A percentile compares a stretch with the other conserved stretches of the same genome.
Evolutionary conservation across 2,113 vertebrate genomes (phyloP).

Genomic region (Vulpes lagopus): DNA sequence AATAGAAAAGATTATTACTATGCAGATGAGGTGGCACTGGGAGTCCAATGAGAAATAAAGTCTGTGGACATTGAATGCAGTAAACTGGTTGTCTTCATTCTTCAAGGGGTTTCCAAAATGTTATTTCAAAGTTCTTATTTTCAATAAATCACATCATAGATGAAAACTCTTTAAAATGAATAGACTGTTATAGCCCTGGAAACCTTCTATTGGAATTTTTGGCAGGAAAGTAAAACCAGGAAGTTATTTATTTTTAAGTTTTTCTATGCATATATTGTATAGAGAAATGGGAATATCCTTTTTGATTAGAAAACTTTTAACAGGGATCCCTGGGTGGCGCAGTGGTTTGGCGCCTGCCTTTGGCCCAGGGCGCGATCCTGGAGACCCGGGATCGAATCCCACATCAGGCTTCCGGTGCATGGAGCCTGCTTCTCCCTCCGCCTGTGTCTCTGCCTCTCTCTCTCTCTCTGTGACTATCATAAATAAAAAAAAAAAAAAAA

Average conservation of each 20-base stretch:
- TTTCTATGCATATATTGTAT: constrained; percentile 59
- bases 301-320: constrained; percentile 71
- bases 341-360: too few species aligned
- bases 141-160: constrained; percentile 78
- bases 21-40: constrained; percentile 61
- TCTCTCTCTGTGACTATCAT: too few species aligned
- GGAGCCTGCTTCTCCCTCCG: too few species aligned
- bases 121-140: constrained; percentile 74
- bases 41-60: constrained; percentile 78
- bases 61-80: constrained; percentile 69
- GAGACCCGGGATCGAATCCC: too few species aligned
- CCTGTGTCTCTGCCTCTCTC: too few species aligned
- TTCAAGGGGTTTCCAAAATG: constrained; percentile 66
- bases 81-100: constrained; percentile 77
- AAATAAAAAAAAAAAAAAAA: too few species aligned
- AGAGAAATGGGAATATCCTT: constrained; percentile 43
- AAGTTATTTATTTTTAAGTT: constrained; percentile 44
- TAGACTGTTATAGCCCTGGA: constrained; percentile 20
- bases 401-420: too few species aligned
- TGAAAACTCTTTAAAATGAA: constrained; percentile 76
- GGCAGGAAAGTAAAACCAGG: constrained; percentile 56
- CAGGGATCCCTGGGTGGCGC: too few species aligned
- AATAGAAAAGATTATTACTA: constrained; percentile 79
- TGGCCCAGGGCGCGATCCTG: too few species aligned
- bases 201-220: constrained; percentile 70